A percentile compares a stretch with the other conserved stretches of the same genome.
phyloP scores from a whole-genome alignment of 2,797 vertebrate species.

The Micropoecilia bifurca region DNA sequence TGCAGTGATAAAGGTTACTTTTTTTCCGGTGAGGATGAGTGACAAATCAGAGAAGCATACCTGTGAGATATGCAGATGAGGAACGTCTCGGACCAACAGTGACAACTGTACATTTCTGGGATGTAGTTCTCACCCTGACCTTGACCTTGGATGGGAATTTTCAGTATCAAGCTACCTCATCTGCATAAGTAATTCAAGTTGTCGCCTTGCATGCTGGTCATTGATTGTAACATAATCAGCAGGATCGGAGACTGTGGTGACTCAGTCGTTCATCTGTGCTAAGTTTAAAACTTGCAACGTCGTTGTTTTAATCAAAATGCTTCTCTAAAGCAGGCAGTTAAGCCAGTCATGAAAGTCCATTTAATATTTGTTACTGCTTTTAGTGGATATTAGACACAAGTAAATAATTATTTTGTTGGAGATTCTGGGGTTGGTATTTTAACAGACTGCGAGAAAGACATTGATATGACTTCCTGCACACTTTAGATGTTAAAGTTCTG shows the following conservation, averaged over 20 bases:
- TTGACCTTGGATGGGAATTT: constrained; percentile 64
- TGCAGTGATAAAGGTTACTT: constrained; percentile 8
- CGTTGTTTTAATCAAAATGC: constrained; percentile 32
- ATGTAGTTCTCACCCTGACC: constrained; percentile 19
- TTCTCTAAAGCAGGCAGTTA: constrained; percentile 4
- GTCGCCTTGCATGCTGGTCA: constrained; percentile 57
- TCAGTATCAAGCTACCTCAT: constrained; percentile 63
- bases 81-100: constrained; percentile 22
- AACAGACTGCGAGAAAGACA: neutral
- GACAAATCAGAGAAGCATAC: constrained; percentile 42
- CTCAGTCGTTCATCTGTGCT: constrained; percentile 33
- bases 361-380: neutral
- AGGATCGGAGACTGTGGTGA: constrained; percentile 24
- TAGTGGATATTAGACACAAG: neutral
- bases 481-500: neutral
- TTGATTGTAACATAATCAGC: constrained; percentile 68
- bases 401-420: neutral
- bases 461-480: neutral
- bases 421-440: neutral
- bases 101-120: constrained; percentile 27
- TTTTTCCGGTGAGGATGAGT: constrained; percentile 29
- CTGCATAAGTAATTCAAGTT: constrained; percentile 76
- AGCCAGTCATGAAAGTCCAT: neutral
- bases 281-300: constrained; percentile 39
- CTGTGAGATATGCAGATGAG: constrained; percentile 45